Conservation (phyloP, 2,113 vertebrate genomes). For the Pantherophis guttatus region DNA sequence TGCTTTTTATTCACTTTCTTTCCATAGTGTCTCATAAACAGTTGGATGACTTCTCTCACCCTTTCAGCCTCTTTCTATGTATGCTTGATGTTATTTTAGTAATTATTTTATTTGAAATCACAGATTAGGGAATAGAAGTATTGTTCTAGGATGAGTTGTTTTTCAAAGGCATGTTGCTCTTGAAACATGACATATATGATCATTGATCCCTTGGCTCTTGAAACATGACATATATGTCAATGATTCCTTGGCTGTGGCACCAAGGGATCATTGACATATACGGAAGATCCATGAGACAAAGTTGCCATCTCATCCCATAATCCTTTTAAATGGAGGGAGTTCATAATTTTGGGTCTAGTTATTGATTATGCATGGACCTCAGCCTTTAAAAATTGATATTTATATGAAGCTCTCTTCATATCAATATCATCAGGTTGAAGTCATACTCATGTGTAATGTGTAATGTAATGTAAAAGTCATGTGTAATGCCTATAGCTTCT, state of each 20-base stretch:
- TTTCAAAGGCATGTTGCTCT: background rate
- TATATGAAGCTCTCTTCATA: background rate
- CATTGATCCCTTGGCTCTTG: too few species aligned
- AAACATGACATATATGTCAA: too few species aligned
- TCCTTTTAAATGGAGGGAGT: background rate
- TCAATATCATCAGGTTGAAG: background rate
- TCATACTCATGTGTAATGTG: background rate
- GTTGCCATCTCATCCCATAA: background rate
- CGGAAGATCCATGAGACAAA: background rate
- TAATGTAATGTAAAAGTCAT: too few species aligned
- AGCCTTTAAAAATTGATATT: background rate
- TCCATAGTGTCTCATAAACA: background rate
- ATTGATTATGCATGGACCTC: background rate
- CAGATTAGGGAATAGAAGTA: background rate
- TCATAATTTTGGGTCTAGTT: background rate
- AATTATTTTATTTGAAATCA: background rate
- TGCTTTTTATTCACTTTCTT: background rate
- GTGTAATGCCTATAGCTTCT: background rate
- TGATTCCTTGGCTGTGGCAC: too few species aligned
- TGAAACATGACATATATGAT: background rate
- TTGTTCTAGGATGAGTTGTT: background rate
- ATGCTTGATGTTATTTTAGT: background rate
- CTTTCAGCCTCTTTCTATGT: background rate
- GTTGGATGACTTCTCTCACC: background rate
- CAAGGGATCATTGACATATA: background rate